Percentiles rank a stretch among this genome's conserved stretches.
These are phyloP conservation scores for Sebastiscus tertius DNA, from an alignment of 2,797 vertebrate species.

Conservation along the genomic window DNA sequence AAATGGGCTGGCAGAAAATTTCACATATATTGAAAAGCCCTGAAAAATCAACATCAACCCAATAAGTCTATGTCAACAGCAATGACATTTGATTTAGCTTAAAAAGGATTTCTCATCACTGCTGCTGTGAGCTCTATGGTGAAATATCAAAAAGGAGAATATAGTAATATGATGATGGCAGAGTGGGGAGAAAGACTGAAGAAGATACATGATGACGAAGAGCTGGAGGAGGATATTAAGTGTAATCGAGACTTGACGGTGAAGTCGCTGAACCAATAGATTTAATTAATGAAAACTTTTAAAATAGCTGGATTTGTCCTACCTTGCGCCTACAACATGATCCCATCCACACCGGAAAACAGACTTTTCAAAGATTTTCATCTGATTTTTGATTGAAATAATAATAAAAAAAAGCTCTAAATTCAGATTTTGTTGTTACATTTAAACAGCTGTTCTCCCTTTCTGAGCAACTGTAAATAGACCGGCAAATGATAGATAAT, in stretches of 20 bases:
- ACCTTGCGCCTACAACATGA: background rate
- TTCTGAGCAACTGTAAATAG: background rate
- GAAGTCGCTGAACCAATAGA: background rate
- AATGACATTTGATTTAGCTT: slow-evolving; percentile 84
- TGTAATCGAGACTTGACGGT: slow-evolving; percentile 1
- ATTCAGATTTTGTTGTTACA: slow-evolving; percentile 7
- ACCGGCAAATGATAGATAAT: slow-evolving; percentile 21
- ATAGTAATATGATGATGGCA: slow-evolving; percentile 25
- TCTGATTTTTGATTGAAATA: background rate
- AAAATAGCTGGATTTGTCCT: background rate
- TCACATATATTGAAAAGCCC: slow-evolving; percentile 76
- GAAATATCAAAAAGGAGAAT: slow-evolving; percentile 44
- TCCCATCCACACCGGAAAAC: background rate
- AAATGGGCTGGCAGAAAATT: slow-evolving; percentile 66
- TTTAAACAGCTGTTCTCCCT: background rate
- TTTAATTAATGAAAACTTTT: background rate
- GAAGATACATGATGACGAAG: slow-evolving; percentile 6
- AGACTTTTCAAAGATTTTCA: background rate
- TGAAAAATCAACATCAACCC: slow-evolving; percentile 78
- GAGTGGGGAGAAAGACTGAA: background rate
- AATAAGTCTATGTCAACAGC: slow-evolving; percentile 83
- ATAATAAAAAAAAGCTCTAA: background rate
- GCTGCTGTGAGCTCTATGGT: slow-evolving; percentile 50
- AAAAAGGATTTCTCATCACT: slow-evolving; percentile 75
- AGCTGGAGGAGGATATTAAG: slow-evolving; percentile 4